Percentiles rank a stretch among this genome's conserved stretches.
These are phyloP conservation scores for Polyommatus iphigenia DNA, from an alignment of 2,888 invertebrate genomes.

Conservation along the genomic window DNA sequence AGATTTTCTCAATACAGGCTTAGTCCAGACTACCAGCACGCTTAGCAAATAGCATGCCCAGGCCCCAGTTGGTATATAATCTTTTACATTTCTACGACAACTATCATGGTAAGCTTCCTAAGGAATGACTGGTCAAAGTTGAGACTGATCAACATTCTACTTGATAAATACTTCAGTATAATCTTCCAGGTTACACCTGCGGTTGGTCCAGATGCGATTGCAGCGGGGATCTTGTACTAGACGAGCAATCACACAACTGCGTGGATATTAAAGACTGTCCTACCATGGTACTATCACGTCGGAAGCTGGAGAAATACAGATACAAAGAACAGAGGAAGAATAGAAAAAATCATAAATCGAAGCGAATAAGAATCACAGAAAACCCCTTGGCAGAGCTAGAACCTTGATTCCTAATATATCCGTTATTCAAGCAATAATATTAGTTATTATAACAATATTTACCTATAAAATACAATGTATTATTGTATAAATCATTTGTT, in stretches of 20 bases:
- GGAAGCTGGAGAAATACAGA: conserved; percentile 32
- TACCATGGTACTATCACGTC: conserved; percentile 31
- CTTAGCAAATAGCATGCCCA: too few species aligned
- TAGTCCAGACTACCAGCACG: too few species aligned
- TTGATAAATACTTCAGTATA: not conserved
- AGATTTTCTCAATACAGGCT: too few species aligned
- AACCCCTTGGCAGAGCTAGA: conserved; percentile 29
- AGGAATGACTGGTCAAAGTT: too few species aligned
- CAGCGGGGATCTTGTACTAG: conserved; percentile 51
- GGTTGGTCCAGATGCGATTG: conserved; percentile 73
- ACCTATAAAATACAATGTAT: not conserved
- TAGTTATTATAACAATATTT: not conserved
- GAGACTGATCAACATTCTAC: too few species aligned
- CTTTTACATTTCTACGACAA: too few species aligned
- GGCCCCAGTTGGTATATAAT: too few species aligned
- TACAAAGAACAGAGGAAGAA: conserved; percentile 32
- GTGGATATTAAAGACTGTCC: conserved; percentile 45
- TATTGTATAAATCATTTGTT: too few species aligned
- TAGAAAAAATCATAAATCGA: conserved; percentile 34
- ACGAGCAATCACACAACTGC: conserved; percentile 50
- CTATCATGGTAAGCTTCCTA: too few species aligned
- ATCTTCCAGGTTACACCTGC: conserved; percentile 58
- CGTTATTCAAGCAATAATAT: not conserved
- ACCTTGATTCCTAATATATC: not conserved
- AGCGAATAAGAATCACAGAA: conserved; percentile 37